A percentile compares a stretch with the other conserved stretches of the same genome.
Evolutionary conservation across 2,797 vertebrate species (phyloP).

Genomic region (Pseudopleuronectes americanus): DNA sequence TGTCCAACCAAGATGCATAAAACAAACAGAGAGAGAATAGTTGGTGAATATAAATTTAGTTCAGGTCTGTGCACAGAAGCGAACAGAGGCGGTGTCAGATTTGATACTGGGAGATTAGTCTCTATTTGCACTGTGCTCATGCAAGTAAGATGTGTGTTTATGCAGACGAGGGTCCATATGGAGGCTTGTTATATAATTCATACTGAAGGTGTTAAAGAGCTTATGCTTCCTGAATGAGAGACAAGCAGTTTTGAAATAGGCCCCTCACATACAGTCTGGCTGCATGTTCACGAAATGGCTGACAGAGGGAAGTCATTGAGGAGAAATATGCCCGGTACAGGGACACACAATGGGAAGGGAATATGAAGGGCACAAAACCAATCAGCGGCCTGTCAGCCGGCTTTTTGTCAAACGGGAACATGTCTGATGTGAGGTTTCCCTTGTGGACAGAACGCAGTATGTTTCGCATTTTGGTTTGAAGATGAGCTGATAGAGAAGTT

Average conservation of each 20-base stretch:
- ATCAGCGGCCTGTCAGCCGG: conserved; percentile 47
- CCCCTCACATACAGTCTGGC: conserved; percentile 14
- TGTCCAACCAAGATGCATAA: conserved; percentile 36
- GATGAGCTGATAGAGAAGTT: conserved; percentile 46
- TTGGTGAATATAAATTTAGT: conserved; percentile 41
- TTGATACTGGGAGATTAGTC: conserved; percentile 36
- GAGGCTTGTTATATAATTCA: conserved; percentile 70
- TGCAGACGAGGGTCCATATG: conserved; percentile 57
- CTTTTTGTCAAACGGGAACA: conserved; percentile 49
- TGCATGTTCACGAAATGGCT: conserved; percentile 49
- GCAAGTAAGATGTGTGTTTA: conserved; percentile 54
- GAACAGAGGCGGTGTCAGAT: conserved; percentile 24
- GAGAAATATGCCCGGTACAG: conserved; percentile 39
- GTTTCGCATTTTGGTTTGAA: conserved; percentile 45
- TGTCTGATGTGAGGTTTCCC: conserved; percentile 33
- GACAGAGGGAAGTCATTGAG: conserved; percentile 36
- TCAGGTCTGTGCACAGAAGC: conserved; percentile 27
- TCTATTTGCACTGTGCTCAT: conserved; percentile 37
- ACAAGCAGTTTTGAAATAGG: conserved; percentile 60
- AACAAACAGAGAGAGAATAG: conserved; percentile 38
- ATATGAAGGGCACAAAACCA: conserved; percentile 52
- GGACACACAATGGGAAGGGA: conserved; percentile 28
- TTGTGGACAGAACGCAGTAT: conserved; percentile 23
- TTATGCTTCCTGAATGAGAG: conserved; percentile 51
- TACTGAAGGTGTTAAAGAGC: conserved; percentile 71